Base-by-base conservation (phyloP, 1,140 invertebrate species). In the Megathymus violae region DNA sequence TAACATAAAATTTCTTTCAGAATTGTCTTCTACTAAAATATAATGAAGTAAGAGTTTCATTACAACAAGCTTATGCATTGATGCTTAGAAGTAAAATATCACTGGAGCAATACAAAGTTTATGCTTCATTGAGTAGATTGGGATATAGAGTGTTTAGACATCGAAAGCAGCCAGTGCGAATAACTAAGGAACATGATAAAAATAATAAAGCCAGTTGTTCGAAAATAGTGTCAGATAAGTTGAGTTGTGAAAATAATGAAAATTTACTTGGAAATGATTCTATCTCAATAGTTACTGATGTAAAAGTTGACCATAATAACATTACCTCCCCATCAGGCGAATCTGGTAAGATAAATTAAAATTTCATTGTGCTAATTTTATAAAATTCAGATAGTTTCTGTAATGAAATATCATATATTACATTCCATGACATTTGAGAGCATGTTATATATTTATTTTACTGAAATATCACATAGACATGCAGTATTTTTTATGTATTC, bases 51-150 rank as follows among this genome's bases (percentile, higher is more conserved):
- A 81, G 91, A 66, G 82, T 94, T 2, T 94, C 93, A 41, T 74
- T 95, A 25, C 93, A 95, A 80, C 93, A 94, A 85, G 93, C 93
- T 3, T 94, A 94, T 67, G 78, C 85, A 48, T 76, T 94, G 63
- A 76, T 94, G 13, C 80, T 94, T 6, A 74, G 80, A 60, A 82
- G 88, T 40, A 81, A 82, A 41, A 83, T 92, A 19, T 84, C 90
- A 15, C 61, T 93, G 9, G 76, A 91, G 9, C 91, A 94, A 76
- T 95, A 94, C 65, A 92, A 93, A 85, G 93, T 94, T 1, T 95
- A 93, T 80, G 91, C 92, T 52, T 92, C 93, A 43, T 82, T 94
- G n/a, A 88, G 92, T 46, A 91, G 92, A 69, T 74, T 92, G 38
- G 94, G 94, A 0, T 94, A 94, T 47, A 85, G 80, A 76, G 71